Base-by-base conservation (phyloP, 2,888 invertebrate genomes). In the Troglohyphantes excavatus region DNA sequence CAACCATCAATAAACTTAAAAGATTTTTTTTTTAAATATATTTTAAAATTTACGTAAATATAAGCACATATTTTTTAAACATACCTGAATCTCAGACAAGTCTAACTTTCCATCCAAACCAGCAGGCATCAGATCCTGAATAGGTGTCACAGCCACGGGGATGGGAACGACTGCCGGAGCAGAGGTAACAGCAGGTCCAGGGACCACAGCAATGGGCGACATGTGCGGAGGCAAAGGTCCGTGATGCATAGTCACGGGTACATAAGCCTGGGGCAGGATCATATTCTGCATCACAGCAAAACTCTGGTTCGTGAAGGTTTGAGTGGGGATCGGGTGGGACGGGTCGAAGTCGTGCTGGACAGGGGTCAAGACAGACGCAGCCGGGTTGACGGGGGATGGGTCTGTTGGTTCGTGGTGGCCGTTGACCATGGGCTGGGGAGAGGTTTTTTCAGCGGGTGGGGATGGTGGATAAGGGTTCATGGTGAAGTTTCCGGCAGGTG, bases 251-350 rank as follows among this genome's bases (percentile, higher is more conserved):
- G 90, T 91, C 0, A 89, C 91, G 2, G 91, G 90, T 7, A 88
- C 89, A 61, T 87, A 89, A 1, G 76, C 90, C n/a, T 82, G 81
- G 7, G 90, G 83, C 61, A 83, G 61, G 7, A 90, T 86, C 91
- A 91, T 90, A 29, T 91, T 91, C 46, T 91, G 91, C 90, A 91
- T 91, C 0, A 92, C 91, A 17, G 95, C 94, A 93, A 96, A 97
- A 93, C 95, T 96, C 93, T 97, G 97, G 94, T 97, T 97, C 83
- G 97, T 97, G 93, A 96, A 97, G 67, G 97, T 97, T 94, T 97
- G 97, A 33, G 96, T 95, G 27, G 96, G 96, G 93, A 97, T 97
- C 85, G 91, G 91, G 53, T 91, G 90, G 7, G 90, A 82, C 13
- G 91, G 91, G 27, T 91, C 91, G 67, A 87, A 91, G 17, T 91